A percentile compares a stretch with the other conserved stretches of the same genome.
phyloP scores from a whole-genome alignment of 1,140 invertebrate genomes.

The Drosophila orena region DNA sequence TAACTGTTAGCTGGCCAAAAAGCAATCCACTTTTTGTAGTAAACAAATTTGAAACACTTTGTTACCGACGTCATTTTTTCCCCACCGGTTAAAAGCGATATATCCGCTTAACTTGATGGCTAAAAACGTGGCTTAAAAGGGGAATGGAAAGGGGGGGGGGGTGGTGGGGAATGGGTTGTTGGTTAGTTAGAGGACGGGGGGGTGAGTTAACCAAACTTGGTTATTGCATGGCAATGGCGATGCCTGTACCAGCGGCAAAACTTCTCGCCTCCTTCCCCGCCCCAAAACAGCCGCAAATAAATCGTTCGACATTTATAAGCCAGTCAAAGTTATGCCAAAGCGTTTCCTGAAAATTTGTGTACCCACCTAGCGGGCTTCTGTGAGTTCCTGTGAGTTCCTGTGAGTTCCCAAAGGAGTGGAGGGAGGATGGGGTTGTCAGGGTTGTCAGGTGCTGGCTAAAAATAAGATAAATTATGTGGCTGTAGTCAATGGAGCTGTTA shows the following conservation, averaged over 20 bases:
- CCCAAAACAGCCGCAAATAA: constrained; percentile 68
- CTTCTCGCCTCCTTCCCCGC: constrained; percentile 7
- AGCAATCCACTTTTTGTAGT: constrained; percentile 73
- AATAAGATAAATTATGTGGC: constrained; percentile 83
- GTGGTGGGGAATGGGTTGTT: too few species aligned
- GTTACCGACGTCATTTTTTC: constrained; percentile 63
- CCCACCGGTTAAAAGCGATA: constrained; percentile 41
- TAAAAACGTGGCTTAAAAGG: neutral
- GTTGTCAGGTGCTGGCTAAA: constrained; percentile 56
- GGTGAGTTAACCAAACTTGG: constrained; percentile 22
- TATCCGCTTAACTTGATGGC: constrained; percentile 24
- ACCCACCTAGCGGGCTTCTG: neutral
- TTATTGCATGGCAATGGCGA: constrained; percentile 21
- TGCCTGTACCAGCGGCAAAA: constrained; percentile 25
- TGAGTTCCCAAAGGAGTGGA: too few species aligned
- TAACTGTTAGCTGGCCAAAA: constrained; percentile 55
- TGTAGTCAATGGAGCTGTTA: constrained; percentile 81
- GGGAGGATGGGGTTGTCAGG: too few species aligned
- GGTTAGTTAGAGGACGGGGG: neutral
- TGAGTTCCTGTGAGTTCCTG: too few species aligned
- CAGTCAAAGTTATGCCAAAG: constrained; percentile 81
- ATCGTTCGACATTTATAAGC: constrained; percentile 83
- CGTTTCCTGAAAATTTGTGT: constrained; percentile 65
- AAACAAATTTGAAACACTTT: constrained; percentile 82
- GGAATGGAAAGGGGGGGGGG: neutral